Conservation (phyloP, 2,888 invertebrate genomes). For the Tachystola acroxantha region DNA sequence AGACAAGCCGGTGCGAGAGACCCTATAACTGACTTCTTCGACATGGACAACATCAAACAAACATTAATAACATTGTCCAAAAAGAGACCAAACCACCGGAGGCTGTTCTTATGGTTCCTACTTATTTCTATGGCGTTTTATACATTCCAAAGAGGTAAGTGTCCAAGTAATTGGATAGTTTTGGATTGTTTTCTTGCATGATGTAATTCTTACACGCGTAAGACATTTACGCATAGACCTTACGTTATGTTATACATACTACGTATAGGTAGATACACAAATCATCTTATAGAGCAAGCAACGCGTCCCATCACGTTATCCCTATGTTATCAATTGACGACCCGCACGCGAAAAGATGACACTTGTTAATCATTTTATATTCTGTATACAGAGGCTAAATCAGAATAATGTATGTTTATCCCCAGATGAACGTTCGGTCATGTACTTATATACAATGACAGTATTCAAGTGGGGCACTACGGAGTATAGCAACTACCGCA, state of each 20-base stretch:
- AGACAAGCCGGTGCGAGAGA: conserved; percentile 77
- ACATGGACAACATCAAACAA: conserved; percentile 80
- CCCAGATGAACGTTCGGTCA: conserved; percentile 86
- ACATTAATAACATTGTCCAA: conserved; percentile 81
- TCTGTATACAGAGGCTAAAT: too few species aligned
- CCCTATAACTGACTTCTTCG: conserved; percentile 84
- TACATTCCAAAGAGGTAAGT: conserved; percentile 84
- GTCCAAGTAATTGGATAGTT: too few species aligned
- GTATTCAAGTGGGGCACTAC: conserved; percentile 85
- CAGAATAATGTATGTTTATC: too few species aligned
- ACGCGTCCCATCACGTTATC: too few species aligned
- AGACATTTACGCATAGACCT: neutral
- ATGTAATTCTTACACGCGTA: too few species aligned
- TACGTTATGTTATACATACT: too few species aligned
- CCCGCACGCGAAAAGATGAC: too few species aligned
- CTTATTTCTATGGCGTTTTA: conserved; percentile 87
- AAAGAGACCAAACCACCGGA: conserved; percentile 74
- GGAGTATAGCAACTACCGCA: conserved; percentile 85
- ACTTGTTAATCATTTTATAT: too few species aligned
- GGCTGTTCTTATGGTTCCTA: conserved; percentile 82
- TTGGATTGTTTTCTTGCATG: too few species aligned
- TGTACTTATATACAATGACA: conserved; percentile 85
- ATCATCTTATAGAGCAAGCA: too few species aligned
- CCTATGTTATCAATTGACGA: too few species aligned
- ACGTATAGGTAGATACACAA: too few species aligned